Conservation (phyloP, 1,140 invertebrate species). For the Carposina sasakii region DNA sequence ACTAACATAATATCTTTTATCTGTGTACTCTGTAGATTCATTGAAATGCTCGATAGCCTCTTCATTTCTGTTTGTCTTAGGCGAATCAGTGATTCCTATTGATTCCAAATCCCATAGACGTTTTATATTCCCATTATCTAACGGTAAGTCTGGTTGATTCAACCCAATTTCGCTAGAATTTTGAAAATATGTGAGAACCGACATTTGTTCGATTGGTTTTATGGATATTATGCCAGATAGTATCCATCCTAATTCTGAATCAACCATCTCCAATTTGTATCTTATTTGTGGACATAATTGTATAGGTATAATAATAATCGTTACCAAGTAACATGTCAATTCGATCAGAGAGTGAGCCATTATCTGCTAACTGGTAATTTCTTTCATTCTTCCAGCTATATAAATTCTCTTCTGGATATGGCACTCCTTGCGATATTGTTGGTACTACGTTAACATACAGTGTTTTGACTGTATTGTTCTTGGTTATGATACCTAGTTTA, state of each 20-base stretch:
- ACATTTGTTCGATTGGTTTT: no score
- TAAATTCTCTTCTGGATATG: background rate
- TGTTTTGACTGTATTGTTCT: background rate
- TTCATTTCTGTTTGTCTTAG: conserved; percentile 21
- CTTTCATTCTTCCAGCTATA: background rate
- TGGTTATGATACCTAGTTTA: background rate
- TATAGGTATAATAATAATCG: background rate
- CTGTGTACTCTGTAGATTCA: conserved; percentile 14
- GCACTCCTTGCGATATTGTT: background rate
- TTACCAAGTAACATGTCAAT: background rate
- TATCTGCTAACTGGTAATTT: background rate
- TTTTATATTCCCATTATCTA: conserved; percentile 14
- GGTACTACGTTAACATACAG: conserved; percentile 1
- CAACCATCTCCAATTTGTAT: no score
- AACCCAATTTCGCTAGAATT: conserved; percentile 8
- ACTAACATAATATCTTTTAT: conserved; percentile 23
- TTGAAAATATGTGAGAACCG: conserved; percentile 22
- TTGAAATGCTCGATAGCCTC: conserved; percentile 25
- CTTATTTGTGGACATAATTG: background rate
- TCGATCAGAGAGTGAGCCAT: background rate
- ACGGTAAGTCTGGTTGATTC: conserved; percentile 16
- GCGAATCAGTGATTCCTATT: conserved; percentile 26
- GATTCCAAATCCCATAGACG: conserved; percentile 27
- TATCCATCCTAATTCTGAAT: no score
- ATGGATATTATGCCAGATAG: no score